Conservation (phyloP, 2,797 vertebrate species). For the Molossus molossus region DNA sequence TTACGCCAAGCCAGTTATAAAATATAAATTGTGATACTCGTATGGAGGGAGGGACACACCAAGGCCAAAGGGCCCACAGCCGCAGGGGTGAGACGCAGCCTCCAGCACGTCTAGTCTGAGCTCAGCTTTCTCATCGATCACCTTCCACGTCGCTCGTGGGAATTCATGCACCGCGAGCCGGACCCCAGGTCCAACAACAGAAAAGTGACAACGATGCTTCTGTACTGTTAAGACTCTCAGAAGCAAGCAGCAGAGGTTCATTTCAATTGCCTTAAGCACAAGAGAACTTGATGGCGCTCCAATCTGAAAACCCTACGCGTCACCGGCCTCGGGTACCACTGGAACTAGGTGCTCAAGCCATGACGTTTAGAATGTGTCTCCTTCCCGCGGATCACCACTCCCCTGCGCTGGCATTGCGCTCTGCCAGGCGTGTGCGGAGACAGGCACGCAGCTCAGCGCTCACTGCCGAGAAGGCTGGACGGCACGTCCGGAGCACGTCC, state of each 20-base stretch:
- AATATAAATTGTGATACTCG: not conserved
- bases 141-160: accelerated
- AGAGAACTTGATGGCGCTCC: not conserved
- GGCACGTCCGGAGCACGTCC: too few relatives aligned
- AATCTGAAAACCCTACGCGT: not conserved
- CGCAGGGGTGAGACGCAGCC: accelerated
- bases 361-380: not conserved
- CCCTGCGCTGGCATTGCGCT: accelerated
- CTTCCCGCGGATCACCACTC: accelerated
- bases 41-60: too few relatives aligned
- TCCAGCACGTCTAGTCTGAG: not conserved
- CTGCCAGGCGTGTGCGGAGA: not conserved
- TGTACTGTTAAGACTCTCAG: not conserved
- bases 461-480: too few relatives aligned
- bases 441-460: not conserved
- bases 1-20: not conserved
- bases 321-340: not conserved
- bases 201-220: not conserved
- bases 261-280: not conserved
- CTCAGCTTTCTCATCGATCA: not conserved
- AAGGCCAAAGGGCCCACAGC: not conserved
- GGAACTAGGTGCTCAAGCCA: not conserved
- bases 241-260: not conserved
- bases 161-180: not conserved
- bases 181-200: not conserved